phyloP scores from a whole-genome alignment of 1,140 invertebrate genomes.

The Neodiprion pinetum region DNA sequence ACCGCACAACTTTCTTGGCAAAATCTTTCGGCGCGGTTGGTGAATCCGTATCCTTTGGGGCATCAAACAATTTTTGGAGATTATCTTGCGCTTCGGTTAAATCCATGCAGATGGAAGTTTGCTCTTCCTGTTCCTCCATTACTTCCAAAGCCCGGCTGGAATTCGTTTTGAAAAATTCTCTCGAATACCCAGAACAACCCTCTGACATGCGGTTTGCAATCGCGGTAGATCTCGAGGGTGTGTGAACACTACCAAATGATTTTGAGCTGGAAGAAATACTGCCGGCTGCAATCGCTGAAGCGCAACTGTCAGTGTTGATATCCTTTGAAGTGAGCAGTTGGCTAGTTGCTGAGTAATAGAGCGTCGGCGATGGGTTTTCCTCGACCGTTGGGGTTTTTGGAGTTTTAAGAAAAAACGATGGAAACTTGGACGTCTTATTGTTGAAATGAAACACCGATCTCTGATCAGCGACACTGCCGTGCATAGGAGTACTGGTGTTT shows the following conservation, averaged over 20 bases:
- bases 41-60: background rate
- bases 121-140: constrained; percentile 5
- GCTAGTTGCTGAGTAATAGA: background rate
- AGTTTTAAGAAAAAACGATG: constrained; percentile 24
- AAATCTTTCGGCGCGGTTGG: constrained; percentile 2
- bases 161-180: background rate
- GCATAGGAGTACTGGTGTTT: constrained; percentile 46
- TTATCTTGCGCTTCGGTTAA: background rate
- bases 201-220: background rate
- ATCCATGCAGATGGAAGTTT: constrained; percentile 15
- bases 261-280: background rate
- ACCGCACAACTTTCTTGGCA: constrained; percentile 19
- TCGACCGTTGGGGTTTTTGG: constrained; percentile 34
- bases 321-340: constrained; percentile 3
- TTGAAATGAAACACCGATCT: constrained; percentile 8
- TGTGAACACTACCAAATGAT: background rate
- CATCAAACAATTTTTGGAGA: background rate
- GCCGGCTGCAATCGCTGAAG: no score
- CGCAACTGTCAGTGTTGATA: background rate
- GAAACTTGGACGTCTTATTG: constrained; percentile 22
- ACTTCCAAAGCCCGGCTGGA: background rate
- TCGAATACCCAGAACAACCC: background rate
- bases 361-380: background rate
- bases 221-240: background rate
- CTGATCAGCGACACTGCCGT: constrained; percentile 9